Evolutionary conservation across 2,888 invertebrate genomes (phyloP), one percentile per base, ranked within the genome.

Genomic region (Dicranocentrus wangi): DNA sequence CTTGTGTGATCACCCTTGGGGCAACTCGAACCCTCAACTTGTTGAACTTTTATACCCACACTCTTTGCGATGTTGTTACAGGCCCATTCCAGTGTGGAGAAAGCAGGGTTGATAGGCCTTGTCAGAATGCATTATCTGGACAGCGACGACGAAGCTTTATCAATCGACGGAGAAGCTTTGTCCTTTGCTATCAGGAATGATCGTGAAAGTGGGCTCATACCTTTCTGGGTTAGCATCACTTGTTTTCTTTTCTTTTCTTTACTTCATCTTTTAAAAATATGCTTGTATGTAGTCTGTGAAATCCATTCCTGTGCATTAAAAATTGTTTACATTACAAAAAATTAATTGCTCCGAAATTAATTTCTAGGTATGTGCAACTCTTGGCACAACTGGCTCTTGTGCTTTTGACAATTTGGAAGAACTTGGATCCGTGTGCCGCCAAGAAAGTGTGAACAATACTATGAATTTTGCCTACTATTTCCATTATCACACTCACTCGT

Each of bases 301-400:
- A n/a, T n/a, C n/a, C n/a, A n/a, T n/a, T n/a, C n/a, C n/a, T n/a
- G n/a, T n/a, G n/a, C n/a, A n/a, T n/a, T 7, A 10, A 51, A 51
- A 51, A 15, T 32, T 32, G 5, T 32, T 32, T 32, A 32, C 32
- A 32, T 32, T 32, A 10, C 32, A 32, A 51, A 3, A 3, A 8
- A 51, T 15, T 51, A 15, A 51, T 51, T 51, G 51, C 15, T 51
- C n/a, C 5, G 15, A 8, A 51, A 32, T 32, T 32, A 32, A 32
- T 32, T 32, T 83, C 47, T 89, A 98, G 97, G 93, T 97, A 1
- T 98, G 98, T 88, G 96, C 94, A 19, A 98, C 98, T 3, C 90
- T 99, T 28, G 99, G 99, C 19, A 98, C 98, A 0, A 99, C 99
- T 0, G 98, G 98, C 0, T 94, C 97, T 19, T 99, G 99, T 88